Base-by-base conservation (phyloP, 2,888 invertebrate genomes). In the Polyommatus iphigenia region DNA sequence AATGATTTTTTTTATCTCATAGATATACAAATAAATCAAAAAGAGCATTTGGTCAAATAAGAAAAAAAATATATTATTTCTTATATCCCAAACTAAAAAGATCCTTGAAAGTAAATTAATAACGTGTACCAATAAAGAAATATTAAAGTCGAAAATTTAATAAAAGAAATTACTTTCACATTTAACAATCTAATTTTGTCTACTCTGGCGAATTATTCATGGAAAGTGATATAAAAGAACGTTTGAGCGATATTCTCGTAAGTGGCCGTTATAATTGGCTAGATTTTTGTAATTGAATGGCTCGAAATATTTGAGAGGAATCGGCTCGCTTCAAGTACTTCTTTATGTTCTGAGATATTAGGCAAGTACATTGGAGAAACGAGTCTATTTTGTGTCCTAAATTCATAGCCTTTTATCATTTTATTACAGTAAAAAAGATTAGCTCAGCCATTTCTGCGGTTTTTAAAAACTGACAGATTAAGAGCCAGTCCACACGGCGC, bases 161-260 rank as follows among this genome's bases (percentile, higher is more conserved):
- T 67, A 67, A 67, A 62, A 24, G 62, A 62, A 62, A 15, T 67
- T 67, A 67, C 18, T 29, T 67, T 32, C 29, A 67, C 20, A 15
- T 67, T 67, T 32, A 29, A 32, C 10, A 67, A 32, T 15, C 67
- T 67, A 67, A 67, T 67, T 67, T 67, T 32, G 67, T 67, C 67
- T 20, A 62, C 62, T 24, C 62, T 67, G 15, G 15, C 29, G 29
- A 67, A 67, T 67, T 32, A 67, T 67, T 67, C 67, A 29, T 67
- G 29, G 29, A 32, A 32, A 29, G 32, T 32, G 29, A 67, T 67
- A 32, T 67, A 32, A 67, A 67, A 67, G 67, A 32, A 67, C 67
- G 15, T 32, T 67, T 32, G 29, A 18, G 18, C 29, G 6, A 18
- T 29, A 29, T 67, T 67, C 67, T 32, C 29, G 29, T 67, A 32